Base-by-base conservation (phyloP, 2,797 vertebrate genomes). In the Tiaroga cobitis region DNA sequence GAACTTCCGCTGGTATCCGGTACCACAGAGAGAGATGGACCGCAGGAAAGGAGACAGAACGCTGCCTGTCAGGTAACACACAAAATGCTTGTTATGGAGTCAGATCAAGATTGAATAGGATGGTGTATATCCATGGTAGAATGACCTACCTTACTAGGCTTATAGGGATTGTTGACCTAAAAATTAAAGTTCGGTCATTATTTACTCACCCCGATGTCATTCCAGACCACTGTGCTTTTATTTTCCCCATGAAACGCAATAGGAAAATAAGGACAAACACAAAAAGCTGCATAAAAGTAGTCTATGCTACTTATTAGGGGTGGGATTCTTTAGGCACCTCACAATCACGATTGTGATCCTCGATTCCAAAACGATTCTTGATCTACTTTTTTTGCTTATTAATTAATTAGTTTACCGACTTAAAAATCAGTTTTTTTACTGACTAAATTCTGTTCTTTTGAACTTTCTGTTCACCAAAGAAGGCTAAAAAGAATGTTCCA, bases 1-100 rank as follows among this genome's bases (percentile, higher is more conserved):
- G 24, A 99, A 99, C 91, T 99, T 99, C 90, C 97, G 97, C 91
- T 99, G 98, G 98, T 99, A 99, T 82, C 98, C 98, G 0, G 98
- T 99, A 49, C 98, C 98, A 18, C 98, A 97, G 93, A 93, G 98
- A 91, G 98, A 99, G 94, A 99, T 99, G 98, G 98, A 99, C 90
- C 95, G 98, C 34, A 96, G 98, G 90, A 99, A 99, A 93, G 98
- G 98, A 90, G 98, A 99, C 94, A 95, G 98, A 92, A 98, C 98
- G 0, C 92, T 99, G 69, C 97, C 98, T 1, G 98, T 99, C 89
- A 97, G 98, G 97, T 96, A 93, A 85, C 63, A 69, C n/a, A 63
- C 61, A 46, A 18, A 39, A 72, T 49, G 7, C 2, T 34, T 46
- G 21, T 46, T 63, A 13, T 67, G n/a, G 41, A 8, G 39, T 26